phyloP scores from a whole-genome alignment of 2,888 invertebrate species.

The Globia sparganii region DNA sequence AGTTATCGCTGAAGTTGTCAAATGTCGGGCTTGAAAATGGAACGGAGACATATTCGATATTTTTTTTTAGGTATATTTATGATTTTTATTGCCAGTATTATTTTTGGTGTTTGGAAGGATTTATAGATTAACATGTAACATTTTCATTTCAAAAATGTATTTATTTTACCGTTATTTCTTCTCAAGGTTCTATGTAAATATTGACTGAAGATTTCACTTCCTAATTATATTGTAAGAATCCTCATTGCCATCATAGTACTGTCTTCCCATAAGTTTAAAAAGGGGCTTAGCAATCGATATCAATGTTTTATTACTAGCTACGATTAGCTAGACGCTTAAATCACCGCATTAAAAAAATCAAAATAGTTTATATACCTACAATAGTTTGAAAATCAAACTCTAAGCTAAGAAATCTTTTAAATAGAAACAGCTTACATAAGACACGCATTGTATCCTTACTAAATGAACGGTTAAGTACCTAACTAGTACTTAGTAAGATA shows the following conservation, averaged over 20 bases:
- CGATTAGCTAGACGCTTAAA: background rate
- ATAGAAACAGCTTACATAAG: background rate
- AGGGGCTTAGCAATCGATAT: background rate
- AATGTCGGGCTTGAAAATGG: background rate
- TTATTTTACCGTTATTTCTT: too few relatives aligned
- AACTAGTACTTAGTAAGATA: background rate
- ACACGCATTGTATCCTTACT: background rate
- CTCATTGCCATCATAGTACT: background rate
- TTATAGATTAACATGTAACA: background rate
- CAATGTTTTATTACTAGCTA: too few relatives aligned
- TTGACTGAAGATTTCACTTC: background rate
- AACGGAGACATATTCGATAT: background rate
- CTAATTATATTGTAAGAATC: too few relatives aligned
- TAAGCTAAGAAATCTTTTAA: background rate
- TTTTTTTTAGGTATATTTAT: too few relatives aligned
- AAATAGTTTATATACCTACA: background rate
- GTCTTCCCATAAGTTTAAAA: background rate
- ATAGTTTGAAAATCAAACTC: background rate
- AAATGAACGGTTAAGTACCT: slow-evolving; percentile 20
- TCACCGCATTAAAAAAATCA: too few relatives aligned
- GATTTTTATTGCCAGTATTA: background rate
- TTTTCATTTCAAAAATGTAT: background rate
- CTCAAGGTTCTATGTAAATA: background rate
- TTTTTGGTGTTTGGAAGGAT: too few relatives aligned
- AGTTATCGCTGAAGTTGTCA: background rate